Evolutionary conservation across 2,888 invertebrate genomes (phyloP).

Genomic region (Lithosia quadra): DNA sequence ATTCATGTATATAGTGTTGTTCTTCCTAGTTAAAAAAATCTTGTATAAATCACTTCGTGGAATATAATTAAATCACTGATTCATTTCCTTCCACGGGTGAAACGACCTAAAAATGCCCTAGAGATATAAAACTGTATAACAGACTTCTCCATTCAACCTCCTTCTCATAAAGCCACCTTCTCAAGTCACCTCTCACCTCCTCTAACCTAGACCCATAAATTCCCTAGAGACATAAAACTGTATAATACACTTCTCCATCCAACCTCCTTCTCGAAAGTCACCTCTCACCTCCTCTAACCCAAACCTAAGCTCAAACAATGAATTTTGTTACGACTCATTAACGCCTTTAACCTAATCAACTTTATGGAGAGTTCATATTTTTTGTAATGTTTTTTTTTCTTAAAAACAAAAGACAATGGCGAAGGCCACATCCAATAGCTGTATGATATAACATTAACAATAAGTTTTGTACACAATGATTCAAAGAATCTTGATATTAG

Average conservation of each 20-base stretch:
- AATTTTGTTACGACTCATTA: slow-evolving; percentile 1
- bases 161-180: not conserved
- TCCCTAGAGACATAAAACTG: no score
- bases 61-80: not conserved
- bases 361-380: slow-evolving; percentile 29
- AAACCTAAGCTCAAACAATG: not conserved
- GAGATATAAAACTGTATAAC: no score
- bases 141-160: no score
- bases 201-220: no score
- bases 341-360: slow-evolving; percentile 19
- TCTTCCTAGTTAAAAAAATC: not conserved
- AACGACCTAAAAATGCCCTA: no score
- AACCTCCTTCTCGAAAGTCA: no score
- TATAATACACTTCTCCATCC: no score
- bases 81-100: not conserved
- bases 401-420: slow-evolving; percentile 73
- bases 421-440: slow-evolving; percentile 63
- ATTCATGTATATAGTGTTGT: not conserved
- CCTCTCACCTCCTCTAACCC: not conserved
- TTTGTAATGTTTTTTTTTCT: slow-evolving; percentile 33
- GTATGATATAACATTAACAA: slow-evolving; percentile 80
- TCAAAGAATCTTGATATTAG: slow-evolving; percentile 77
- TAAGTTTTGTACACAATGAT: slow-evolving; percentile 81
- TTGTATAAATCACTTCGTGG: not conserved
- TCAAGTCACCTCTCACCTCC: not conserved